phyloP scores from a whole-genome alignment of 2,113 vertebrate species.

The Micromys minutus region DNA sequence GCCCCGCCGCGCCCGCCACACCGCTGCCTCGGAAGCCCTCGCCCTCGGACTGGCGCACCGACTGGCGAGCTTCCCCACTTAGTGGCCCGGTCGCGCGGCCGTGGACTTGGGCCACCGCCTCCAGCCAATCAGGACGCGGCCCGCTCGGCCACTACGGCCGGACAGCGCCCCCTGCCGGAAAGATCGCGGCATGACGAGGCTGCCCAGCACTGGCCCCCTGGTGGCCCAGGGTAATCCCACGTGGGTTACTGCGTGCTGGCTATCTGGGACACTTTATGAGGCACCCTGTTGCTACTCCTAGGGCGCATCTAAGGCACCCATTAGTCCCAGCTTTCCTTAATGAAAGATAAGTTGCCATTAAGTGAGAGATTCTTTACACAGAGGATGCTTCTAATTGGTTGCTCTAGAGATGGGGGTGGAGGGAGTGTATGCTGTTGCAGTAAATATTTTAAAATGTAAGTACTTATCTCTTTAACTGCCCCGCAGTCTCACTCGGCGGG shows the following conservation, averaged over 20 bases:
- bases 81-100: neutral
- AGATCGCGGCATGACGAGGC: fast-evolving
- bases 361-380: neutral
- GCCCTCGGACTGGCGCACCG: conserved; percentile 65
- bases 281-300: neutral
- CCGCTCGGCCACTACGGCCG: neutral
- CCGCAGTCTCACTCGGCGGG: too few species aligned
- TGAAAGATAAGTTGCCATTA: neutral
- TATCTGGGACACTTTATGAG: fast-evolving
- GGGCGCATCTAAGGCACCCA: neutral
- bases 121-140: conserved; percentile 72
- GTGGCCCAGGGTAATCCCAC: fast-evolving
- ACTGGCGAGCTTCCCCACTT: neutral
- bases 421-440: neutral
- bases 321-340: neutral
- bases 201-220: neutral
- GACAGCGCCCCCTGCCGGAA: conserved; percentile 63
- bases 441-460: too few species aligned
- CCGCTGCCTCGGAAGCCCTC: conserved; percentile 74
- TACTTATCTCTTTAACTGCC: too few species aligned
- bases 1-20: conserved; percentile 66
- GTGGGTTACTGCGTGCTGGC: fast-evolving
- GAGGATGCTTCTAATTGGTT: neutral
- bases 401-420: neutral
- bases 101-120: neutral